A percentile compares a stretch with the other conserved stretches of the same genome.
phyloP scores from a whole-genome alignment of 2,797 vertebrate genomes.

The Galaxias olidus region DNA sequence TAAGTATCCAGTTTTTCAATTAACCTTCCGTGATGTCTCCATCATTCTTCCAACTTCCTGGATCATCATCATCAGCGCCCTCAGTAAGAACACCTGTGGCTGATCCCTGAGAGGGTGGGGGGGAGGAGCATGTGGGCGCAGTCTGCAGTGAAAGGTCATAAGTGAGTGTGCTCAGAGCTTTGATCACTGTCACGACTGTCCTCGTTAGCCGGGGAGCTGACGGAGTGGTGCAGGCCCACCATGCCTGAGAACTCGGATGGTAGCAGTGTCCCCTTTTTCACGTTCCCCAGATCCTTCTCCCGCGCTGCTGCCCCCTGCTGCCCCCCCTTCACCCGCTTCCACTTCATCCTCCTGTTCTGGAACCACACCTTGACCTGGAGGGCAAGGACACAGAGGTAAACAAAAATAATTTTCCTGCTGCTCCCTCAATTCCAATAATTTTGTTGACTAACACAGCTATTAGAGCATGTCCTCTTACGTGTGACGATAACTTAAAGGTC shows the following conservation, averaged over 20 bases:
- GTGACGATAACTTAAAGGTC: no score
- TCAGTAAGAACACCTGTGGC: conserved; percentile 18
- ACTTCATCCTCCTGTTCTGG: conserved; percentile 90
- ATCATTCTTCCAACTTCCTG: conserved; percentile 36
- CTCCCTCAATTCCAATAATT: no score
- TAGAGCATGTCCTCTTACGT: no score
- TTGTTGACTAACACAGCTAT: no score
- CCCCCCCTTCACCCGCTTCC: conserved; percentile 89
- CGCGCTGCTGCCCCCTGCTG: conserved; percentile 86
- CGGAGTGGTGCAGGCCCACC: conserved; percentile 79
- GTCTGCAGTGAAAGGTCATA: conserved; percentile 70
- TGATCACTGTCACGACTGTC: conserved; percentile 89
- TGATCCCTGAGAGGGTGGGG: conserved; percentile 46
- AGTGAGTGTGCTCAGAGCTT: conserved; percentile 86
- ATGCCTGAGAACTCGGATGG: conserved; percentile 87
- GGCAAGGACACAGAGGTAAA: background rate
- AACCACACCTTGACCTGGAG: conserved; percentile 90
- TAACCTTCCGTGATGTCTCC: conserved; percentile 40
- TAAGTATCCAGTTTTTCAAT: conserved; percentile 3
- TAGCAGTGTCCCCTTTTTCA: conserved; percentile 87
- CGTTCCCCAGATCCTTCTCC: conserved; percentile 89
- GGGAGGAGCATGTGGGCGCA: background rate
- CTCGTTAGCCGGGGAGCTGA: conserved; percentile 83
- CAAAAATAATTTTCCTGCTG: no score
- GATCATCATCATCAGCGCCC: conserved; percentile 3